These are phyloP conservation scores for Argyresthia albistria DNA, from an alignment of 2,888 invertebrate species.

Conservation along the genomic window DNA sequence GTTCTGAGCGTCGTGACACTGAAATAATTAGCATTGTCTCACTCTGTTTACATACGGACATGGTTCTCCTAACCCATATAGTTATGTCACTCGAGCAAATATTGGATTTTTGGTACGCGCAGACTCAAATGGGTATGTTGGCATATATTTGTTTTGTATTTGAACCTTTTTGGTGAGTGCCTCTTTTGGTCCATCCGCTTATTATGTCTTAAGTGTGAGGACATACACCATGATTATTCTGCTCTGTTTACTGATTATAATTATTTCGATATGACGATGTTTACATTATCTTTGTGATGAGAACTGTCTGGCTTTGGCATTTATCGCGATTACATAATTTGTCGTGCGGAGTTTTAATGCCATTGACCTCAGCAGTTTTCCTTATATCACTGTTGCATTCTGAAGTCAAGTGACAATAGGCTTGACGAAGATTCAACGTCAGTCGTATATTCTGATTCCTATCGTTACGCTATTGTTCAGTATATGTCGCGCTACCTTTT, in stretches of 20 bases:
- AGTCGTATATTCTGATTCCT: conserved; percentile 57
- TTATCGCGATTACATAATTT: neutral
- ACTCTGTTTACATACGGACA: neutral
- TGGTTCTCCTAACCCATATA: conserved; percentile 41
- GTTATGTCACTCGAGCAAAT: conserved; percentile 36
- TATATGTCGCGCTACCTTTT: conserved; percentile 66
- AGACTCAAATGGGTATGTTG: neutral
- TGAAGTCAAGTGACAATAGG: conserved; percentile 33
- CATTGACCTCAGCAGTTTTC: conserved; percentile 16
- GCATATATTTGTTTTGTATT: neutral
- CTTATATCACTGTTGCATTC: conserved; percentile 28
- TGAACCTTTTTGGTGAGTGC: too few species aligned
- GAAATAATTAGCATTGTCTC: too few species aligned
- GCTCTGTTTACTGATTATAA: too few species aligned
- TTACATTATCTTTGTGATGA: too few species aligned
- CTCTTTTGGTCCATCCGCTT: too few species aligned
- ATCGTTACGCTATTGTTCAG: conserved; percentile 65
- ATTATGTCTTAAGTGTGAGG: too few species aligned
- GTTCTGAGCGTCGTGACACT: too few species aligned
- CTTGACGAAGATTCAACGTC: conserved; percentile 44
- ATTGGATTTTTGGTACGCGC: neutral
- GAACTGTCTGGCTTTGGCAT: too few species aligned
- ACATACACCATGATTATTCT: too few species aligned
- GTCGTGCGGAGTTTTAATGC: conserved; percentile 1
- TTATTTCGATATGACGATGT: too few species aligned